Conservation (phyloP, 2,113 vertebrate genomes). For the Gobio gobio region DNA sequence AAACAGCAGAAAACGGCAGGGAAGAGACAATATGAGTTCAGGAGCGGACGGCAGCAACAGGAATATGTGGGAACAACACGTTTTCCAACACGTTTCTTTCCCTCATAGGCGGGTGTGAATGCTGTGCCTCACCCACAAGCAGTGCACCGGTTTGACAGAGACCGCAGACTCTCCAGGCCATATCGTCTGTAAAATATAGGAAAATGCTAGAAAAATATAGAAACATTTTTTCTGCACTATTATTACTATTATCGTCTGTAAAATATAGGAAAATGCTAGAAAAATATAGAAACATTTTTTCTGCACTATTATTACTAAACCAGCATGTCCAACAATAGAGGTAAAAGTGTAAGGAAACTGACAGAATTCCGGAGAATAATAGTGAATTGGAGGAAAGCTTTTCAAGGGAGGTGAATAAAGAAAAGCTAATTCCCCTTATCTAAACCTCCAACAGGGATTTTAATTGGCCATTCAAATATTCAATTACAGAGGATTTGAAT, state of each 20-base stretch:
- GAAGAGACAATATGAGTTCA: background rate
- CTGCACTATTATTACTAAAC: conserved; percentile 72
- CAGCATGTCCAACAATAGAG: conserved; percentile 59
- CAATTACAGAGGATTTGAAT: conserved; percentile 71
- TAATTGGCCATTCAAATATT: conserved; percentile 72
- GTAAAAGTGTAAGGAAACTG: background rate
- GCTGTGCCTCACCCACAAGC: conserved; percentile 62
- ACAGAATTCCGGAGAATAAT: conserved; percentile 50
- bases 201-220: conserved; percentile 64
- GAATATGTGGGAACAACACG: conserved; percentile 63
- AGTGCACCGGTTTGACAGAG: background rate
- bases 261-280: conserved; percentile 64
- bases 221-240: conserved; percentile 69
- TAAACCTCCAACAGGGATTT: conserved; percentile 68
- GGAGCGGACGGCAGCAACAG: conserved; percentile 20
- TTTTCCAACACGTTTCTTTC: too few species aligned
- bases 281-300: too few species aligned
- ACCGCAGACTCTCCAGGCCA: conserved; percentile 70
- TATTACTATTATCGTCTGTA: conserved; percentile 75
- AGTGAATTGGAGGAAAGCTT: conserved; percentile 59
- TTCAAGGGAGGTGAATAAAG: conserved; percentile 71
- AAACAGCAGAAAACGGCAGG: background rate
- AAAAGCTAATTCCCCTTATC: conserved; percentile 65
- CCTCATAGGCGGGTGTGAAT: conserved; percentile 67
- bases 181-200: conserved; percentile 58